Base-by-base conservation (phyloP, 2,797 vertebrate species). In the Microhierax caerulescens region DNA sequence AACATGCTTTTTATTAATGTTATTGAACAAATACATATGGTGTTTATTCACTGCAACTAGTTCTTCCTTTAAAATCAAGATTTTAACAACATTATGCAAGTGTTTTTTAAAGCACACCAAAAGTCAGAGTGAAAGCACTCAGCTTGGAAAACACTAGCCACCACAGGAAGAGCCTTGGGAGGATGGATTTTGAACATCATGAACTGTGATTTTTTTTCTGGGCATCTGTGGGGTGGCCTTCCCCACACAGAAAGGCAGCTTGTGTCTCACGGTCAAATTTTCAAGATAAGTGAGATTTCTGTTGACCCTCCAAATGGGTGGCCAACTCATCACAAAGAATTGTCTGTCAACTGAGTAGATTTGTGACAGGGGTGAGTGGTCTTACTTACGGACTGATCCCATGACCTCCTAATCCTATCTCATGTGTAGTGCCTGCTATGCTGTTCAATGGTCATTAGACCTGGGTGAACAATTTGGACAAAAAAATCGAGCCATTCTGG, bases 351-450 rank as follows among this genome's bases (percentile, higher is more conserved):
- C 53, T 91, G 96, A 94, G 90, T 76, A 95, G 91, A 97, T 98
- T 93, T 98, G 96, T 96, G 94, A 91, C 94, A 97, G 74, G 95
- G 96, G 74, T 96, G 95, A 97, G 95, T 51, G 92, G 97, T 94
- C 95, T 88, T 96, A 17, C 90, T 96, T 91, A 95, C 17, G 2
- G 94, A 89, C 95, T 97, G 91, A 97, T 97, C 98, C 97, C 91
- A 87, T 97, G 98, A 98, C 98, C 98, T 93, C 74, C 93, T 98
- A 98, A 98, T 98, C 98, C 97, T 39, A 86, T 91, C 74, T 94
- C 94, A 95, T 97, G 93, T 95, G 89, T 94, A 96, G 74, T 92
- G 96, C 93, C 96, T 97, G 89, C 77, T 85, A 93, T 91, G 95
- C 43, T 92, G 91, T 85, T 97, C 97, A 97, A 91, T 95, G 95